These are phyloP conservation scores for Aphelinus certus DNA, from an alignment of 1,140 invertebrate genomes.

Conservation along the genomic window DNA sequence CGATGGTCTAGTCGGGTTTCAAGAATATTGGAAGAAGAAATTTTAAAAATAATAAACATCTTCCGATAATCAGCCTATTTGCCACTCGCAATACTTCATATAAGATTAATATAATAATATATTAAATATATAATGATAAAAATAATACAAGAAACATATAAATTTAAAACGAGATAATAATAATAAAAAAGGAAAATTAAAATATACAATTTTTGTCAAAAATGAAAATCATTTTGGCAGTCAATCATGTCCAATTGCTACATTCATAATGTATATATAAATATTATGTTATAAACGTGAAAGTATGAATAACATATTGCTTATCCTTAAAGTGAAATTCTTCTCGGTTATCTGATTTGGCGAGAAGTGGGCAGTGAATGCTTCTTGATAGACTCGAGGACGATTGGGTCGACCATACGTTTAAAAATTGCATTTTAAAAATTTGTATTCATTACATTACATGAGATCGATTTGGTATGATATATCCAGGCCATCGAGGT, in stretches of 20 bases:
- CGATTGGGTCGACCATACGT: conserved; percentile 53
- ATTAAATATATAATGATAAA: conserved; percentile 26
- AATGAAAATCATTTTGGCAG: conserved; percentile 9
- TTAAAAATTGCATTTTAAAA: conserved; percentile 58
- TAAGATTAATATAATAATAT: conserved; percentile 15
- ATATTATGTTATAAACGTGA: conserved; percentile 10
- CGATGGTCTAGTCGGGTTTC: conserved; percentile 27
- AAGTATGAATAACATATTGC: conserved; percentile 15
- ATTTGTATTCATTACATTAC: conserved; percentile 49
- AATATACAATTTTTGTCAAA: neutral
- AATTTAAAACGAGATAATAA: neutral
- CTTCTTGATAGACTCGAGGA: conserved; percentile 36
- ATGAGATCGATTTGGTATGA: conserved; percentile 66
- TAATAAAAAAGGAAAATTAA: neutral
- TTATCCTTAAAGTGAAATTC: conserved; percentile 17
- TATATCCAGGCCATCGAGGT: conserved; percentile 58
- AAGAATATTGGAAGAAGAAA: conserved; percentile 38
- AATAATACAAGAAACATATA: conserved; percentile 22
- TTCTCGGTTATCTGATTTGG: conserved; percentile 19
- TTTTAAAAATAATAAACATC: conserved; percentile 25
- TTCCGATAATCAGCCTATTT: conserved; percentile 16
- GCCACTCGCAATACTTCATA: conserved; percentile 1
- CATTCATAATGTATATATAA: neutral
- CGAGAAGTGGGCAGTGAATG: conserved; percentile 39
- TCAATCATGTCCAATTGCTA: conserved; percentile 22